A percentile compares a stretch with the other conserved stretches of the same genome.
These are phyloP conservation scores for Drosophila conformis DNA, from an alignment of 2,888 invertebrate genomes.

Conservation along the genomic window DNA sequence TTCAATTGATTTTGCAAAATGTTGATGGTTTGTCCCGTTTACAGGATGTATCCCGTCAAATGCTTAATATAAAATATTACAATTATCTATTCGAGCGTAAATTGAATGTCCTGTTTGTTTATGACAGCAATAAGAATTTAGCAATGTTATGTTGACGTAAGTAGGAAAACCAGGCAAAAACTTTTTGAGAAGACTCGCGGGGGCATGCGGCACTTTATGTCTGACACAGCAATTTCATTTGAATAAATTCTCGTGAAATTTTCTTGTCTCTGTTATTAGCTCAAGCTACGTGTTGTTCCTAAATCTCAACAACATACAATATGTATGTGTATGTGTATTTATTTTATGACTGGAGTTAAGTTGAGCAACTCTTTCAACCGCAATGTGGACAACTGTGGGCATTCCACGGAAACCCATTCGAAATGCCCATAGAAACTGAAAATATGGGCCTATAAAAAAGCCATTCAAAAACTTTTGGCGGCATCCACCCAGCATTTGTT, in stretches of 20 bases:
- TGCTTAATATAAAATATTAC: background rate
- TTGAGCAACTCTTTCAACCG: conserved; percentile 14
- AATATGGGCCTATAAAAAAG: conserved; percentile 42
- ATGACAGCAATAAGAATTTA: background rate
- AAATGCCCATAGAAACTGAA: conserved; percentile 29
- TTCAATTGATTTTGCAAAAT: background rate
- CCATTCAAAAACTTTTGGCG: conserved; percentile 20
- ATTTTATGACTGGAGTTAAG: conserved; percentile 22
- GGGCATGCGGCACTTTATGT: background rate
- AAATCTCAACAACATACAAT: background rate
- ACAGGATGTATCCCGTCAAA: background rate
- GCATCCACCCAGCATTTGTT: conserved; percentile 10
- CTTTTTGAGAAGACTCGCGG: background rate
- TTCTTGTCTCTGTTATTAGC: conserved; percentile 3
- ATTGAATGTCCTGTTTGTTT: background rate
- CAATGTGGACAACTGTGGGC: background rate
- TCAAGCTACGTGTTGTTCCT: background rate
- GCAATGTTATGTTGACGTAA: background rate
- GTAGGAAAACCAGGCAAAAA: background rate
- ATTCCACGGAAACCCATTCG: conserved; percentile 26
- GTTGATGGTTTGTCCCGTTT: background rate
- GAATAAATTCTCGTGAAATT: background rate
- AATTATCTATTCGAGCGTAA: background rate
- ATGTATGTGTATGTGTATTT: background rate
- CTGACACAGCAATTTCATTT: conserved; percentile 4